phyloP scores from a whole-genome alignment of 2,888 invertebrate genomes.

The Crocallis elinguaria region DNA sequence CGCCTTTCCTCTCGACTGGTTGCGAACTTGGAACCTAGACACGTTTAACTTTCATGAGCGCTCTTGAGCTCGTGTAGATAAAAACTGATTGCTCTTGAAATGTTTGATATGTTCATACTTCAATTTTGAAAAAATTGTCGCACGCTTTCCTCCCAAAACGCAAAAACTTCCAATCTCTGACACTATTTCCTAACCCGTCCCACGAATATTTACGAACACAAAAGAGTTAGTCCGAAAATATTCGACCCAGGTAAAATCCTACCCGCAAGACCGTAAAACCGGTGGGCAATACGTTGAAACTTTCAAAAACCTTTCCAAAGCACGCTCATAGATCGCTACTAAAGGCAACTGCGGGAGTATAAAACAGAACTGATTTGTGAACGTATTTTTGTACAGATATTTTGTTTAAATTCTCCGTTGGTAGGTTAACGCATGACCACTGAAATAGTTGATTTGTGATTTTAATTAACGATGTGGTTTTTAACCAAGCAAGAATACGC shows the following conservation, averaged over 20 bases:
- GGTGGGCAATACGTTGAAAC: not conserved
- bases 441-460: too few relatives aligned
- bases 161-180: not conserved
- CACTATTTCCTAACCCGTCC: not conserved
- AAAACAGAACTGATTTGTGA: constrained; percentile 31
- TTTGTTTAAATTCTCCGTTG: too few relatives aligned
- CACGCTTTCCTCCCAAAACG: not conserved
- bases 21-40: too few relatives aligned
- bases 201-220: not conserved
- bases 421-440: too few relatives aligned
- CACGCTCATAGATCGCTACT: constrained; percentile 14
- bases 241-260: not conserved
- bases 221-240: not conserved
- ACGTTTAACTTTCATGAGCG: too few relatives aligned
- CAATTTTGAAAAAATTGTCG: not conserved
- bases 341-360: constrained; percentile 15
- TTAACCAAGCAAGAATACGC: too few relatives aligned
- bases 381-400: too few relatives aligned
- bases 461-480: too few relatives aligned
- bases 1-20: too few relatives aligned
- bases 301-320: constrained; percentile 1
- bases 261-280: not conserved
- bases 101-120: too few relatives aligned
- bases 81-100: too few relatives aligned
- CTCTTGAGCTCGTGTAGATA: too few relatives aligned